These are phyloP conservation scores for Chionis minor DNA, from an alignment of 2,113 vertebrate species.

Conservation along the genomic window DNA sequence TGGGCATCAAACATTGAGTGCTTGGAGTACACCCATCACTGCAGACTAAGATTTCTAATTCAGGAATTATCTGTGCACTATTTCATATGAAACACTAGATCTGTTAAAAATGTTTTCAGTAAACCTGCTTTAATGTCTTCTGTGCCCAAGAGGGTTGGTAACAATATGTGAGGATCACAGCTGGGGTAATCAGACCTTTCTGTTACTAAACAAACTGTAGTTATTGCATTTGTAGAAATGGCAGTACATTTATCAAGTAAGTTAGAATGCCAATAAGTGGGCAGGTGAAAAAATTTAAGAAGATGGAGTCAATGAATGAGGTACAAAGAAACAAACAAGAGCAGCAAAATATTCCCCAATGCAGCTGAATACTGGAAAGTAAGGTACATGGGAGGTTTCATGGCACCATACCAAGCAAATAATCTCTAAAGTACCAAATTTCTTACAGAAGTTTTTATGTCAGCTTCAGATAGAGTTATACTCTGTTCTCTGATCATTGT, in stretches of 20 bases:
- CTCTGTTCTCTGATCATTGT: background rate
- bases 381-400: background rate
- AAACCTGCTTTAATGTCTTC: background rate
- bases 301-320: conserved; percentile 37
- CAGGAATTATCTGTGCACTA: background rate
- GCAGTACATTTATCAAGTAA: conserved; percentile 69
- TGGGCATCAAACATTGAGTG: background rate
- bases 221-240: conserved; percentile 60
- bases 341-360: background rate
- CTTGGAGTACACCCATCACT: background rate
- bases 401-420: background rate
- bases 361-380: background rate
- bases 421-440: background rate
- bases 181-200: conserved; percentile 21
- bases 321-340: background rate
- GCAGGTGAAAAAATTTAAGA: conserved; percentile 27
- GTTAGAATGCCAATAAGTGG: conserved; percentile 46
- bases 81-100: background rate
- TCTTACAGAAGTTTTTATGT: background rate
- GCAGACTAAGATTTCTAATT: background rate
- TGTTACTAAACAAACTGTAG: conserved; percentile 8
- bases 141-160: background rate
- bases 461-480: background rate
- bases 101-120: background rate
- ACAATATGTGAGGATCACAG: conserved; percentile 3